Conservation (phyloP, 2,888 invertebrate species). For the Eupithecia insigniata region DNA sequence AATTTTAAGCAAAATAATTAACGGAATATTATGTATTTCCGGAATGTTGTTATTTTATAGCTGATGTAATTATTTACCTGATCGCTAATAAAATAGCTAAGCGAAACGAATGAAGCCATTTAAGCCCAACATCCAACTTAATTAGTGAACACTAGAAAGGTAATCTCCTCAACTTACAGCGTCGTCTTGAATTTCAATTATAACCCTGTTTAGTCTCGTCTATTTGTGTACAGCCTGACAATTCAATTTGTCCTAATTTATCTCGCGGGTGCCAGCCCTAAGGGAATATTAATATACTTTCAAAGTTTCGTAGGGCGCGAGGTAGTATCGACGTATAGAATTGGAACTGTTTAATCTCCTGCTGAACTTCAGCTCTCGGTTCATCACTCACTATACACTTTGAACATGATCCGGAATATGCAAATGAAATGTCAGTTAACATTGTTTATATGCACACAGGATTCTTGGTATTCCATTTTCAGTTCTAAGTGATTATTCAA, state of each 20-base stretch:
- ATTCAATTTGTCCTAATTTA: constrained; percentile 49
- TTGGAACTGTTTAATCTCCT: neutral
- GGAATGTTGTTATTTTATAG: neutral
- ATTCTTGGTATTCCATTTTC: neutral
- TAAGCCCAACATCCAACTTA: constrained; percentile 21
- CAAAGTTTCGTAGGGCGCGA: constrained; percentile 10
- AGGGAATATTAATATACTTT: constrained; percentile 43
- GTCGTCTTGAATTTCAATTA: constrained; percentile 45
- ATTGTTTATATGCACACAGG: neutral
- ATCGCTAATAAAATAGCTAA: constrained; percentile 8
- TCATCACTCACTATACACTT: neutral
- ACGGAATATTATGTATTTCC: neutral
- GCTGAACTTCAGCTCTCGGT: neutral
- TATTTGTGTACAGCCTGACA: constrained; percentile 46
- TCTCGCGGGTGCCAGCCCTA: constrained; percentile 40
- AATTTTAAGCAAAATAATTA: neutral
- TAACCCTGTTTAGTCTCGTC: constrained; percentile 42
- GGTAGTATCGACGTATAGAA: constrained; percentile 9
- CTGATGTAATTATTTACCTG: neutral
- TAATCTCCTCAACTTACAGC: constrained; percentile 42
- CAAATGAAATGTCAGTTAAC: neutral
- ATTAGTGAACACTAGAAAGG: constrained; percentile 37
- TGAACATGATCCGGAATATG: neutral
- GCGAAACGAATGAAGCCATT: constrained; percentile 15
- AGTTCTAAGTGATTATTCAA: neutral